A percentile compares a stretch with the other conserved stretches of the same genome.
phyloP scores from a whole-genome alignment of 2,888 invertebrate species.

The Chymomyza procnemis region DNA sequence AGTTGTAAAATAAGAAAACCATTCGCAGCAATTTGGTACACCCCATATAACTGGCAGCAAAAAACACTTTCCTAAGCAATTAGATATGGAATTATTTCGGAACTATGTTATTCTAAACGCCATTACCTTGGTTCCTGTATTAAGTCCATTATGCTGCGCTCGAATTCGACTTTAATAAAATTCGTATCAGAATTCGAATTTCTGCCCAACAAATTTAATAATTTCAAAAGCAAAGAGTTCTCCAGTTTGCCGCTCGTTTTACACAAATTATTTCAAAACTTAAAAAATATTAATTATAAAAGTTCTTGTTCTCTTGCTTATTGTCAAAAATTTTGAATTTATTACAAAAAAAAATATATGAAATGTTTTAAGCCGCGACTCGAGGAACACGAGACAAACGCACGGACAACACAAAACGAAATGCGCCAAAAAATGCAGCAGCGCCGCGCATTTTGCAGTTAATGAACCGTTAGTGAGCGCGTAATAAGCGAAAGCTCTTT shows the following conservation, averaged over 20 bases:
- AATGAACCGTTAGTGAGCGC: background rate
- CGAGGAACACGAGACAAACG: conserved; percentile 38
- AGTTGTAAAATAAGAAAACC: too few species aligned
- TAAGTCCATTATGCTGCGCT: conserved; percentile 77
- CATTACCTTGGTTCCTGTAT: conserved; percentile 71
- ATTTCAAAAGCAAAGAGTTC: conserved; percentile 67
- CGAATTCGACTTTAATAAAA: conserved; percentile 76
- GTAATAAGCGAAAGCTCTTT: background rate
- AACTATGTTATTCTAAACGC: conserved; percentile 1
- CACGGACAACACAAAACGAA: conserved; percentile 54
- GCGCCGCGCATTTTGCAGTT: conserved; percentile 25
- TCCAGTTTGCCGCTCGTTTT: conserved; percentile 59
- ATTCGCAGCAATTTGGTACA: too few species aligned
- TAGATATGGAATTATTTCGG: too few species aligned
- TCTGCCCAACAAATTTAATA: conserved; percentile 62
- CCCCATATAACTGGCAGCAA: too few species aligned
- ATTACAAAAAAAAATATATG: background rate
- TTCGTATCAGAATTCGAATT: conserved; percentile 52
- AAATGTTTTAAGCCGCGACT: conserved; percentile 19
- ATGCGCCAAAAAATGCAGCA: conserved; percentile 62
- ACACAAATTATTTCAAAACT: conserved; percentile 15
- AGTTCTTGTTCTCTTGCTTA: background rate
- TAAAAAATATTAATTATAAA: conserved; percentile 11
- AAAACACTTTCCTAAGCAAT: too few species aligned
- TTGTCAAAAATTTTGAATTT: background rate